phyloP scores from a whole-genome alignment of 2,113 vertebrate genomes.

The Gobiocypris rarus region DNA sequence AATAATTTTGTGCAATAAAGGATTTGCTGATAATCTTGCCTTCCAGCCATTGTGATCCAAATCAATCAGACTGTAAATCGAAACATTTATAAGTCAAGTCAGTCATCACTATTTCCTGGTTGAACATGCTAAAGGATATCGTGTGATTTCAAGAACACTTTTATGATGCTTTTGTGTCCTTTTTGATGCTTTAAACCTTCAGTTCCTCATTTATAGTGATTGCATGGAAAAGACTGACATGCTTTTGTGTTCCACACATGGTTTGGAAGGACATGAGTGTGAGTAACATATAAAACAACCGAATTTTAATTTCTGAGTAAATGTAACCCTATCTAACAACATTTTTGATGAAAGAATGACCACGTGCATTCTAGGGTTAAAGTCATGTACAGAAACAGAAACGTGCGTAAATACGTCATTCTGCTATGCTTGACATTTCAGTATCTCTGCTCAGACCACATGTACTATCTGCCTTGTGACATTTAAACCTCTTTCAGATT shows the following conservation, averaged over 20 bases:
- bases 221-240: background rate
- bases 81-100: background rate
- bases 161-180: background rate
- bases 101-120: background rate
- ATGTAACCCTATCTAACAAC: background rate
- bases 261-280: background rate
- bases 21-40: background rate
- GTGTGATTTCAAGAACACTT: background rate
- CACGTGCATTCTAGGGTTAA: background rate
- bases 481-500: conserved; percentile 46
- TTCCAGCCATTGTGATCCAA: background rate
- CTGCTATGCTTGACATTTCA: conserved; percentile 48
- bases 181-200: background rate
- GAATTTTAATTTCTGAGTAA: background rate
- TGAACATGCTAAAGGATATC: background rate
- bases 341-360: background rate
- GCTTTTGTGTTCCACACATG: background rate
- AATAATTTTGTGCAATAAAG: background rate
- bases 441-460: conserved; percentile 45
- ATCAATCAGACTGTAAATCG: background rate
- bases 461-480: conserved; percentile 46
- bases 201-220: background rate
- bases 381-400: background rate
- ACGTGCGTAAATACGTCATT: conserved; percentile 8
- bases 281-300: background rate